Conservation (phyloP, 2,797 vertebrate species). For the Melanotaenia pygmaea region DNA sequence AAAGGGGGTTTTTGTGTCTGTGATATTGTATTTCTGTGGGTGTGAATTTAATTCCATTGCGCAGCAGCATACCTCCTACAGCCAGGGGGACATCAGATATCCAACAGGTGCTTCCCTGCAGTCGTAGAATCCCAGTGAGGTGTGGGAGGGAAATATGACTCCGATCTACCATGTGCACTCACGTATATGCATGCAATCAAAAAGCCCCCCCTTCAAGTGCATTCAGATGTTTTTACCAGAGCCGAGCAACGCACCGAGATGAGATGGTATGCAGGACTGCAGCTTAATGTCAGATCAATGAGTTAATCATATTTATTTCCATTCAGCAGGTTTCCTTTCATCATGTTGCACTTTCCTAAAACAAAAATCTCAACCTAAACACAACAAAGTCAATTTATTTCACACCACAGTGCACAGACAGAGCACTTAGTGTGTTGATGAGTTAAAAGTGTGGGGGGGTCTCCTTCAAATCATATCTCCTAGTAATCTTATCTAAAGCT, state of each 20-base stretch:
- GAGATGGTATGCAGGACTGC: background rate
- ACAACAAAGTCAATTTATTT: slow-evolving; percentile 12
- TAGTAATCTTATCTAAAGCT: slow-evolving; percentile 58
- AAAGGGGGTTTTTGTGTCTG: slow-evolving; percentile 33
- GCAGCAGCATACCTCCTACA: slow-evolving; percentile 44
- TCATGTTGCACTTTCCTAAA: too few species aligned
- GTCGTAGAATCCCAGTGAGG: slow-evolving; percentile 20
- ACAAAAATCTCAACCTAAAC: background rate
- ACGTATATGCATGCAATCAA: slow-evolving; percentile 18
- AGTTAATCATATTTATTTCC: background rate
- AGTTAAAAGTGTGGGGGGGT: slow-evolving; percentile 43
- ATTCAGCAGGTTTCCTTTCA: too few species aligned
- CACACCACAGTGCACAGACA: background rate
- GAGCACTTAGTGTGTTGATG: slow-evolving; percentile 7
- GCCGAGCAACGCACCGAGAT: slow-evolving; percentile 8
- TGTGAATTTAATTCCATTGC: slow-evolving; percentile 58
- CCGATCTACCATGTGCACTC: slow-evolving; percentile 30
- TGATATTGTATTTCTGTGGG: slow-evolving; percentile 35
- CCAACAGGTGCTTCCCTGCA: slow-evolving; percentile 55
- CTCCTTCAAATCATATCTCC: slow-evolving; percentile 53
- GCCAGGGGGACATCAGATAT: slow-evolving; percentile 59
- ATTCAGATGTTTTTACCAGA: slow-evolving; percentile 44
- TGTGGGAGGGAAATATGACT: slow-evolving; percentile 34
- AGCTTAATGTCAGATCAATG: background rate
- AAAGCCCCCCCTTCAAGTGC: slow-evolving; percentile 24